Conservation (phyloP, 2,797 vertebrate species). For the Sphaeramia orbicularis region DNA sequence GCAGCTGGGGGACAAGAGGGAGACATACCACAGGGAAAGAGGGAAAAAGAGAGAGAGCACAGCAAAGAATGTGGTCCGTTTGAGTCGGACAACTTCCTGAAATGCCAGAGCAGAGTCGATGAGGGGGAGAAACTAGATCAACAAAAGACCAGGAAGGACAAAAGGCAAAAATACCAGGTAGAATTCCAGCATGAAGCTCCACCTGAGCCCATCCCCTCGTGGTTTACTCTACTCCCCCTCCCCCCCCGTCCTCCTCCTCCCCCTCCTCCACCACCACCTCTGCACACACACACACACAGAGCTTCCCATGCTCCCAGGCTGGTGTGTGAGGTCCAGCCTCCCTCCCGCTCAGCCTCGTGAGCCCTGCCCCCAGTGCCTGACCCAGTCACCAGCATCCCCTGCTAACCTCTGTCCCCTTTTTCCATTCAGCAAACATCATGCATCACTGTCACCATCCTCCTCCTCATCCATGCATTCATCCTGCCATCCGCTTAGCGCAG, state of each 20-base stretch:
- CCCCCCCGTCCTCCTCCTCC: not conserved
- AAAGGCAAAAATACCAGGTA: constrained; percentile 52
- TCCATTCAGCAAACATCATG: constrained; percentile 77
- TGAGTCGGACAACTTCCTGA: constrained; percentile 52
- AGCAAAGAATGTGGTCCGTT: constrained; percentile 44
- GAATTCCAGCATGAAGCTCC: constrained; percentile 56
- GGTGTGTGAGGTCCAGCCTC: constrained; percentile 50
- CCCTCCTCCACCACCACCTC: too few species aligned
- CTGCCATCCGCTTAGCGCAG: constrained; percentile 41
- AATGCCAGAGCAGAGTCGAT: not conserved
- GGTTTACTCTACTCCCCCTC: not conserved
- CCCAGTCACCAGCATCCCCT: constrained; percentile 73
- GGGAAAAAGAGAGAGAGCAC: not conserved
- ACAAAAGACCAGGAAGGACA: constrained; percentile 32
- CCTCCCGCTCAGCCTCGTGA: constrained; percentile 32
- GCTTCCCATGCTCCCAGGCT: constrained; percentile 36
- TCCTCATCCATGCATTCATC: constrained; percentile 45
- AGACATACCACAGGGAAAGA: not conserved
- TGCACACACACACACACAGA: too few species aligned
- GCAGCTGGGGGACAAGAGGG: constrained; percentile 30
- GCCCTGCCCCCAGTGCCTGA: constrained; percentile 71
- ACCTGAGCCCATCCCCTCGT: constrained; percentile 54
- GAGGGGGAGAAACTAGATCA: constrained; percentile 4
- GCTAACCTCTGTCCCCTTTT: constrained; percentile 66
- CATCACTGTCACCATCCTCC: constrained; percentile 78